Percentiles rank a stretch among this genome's conserved stretches.
Conservation (phyloP, 2,797 vertebrate genomes). For the Lepidocolaptes lacrymiger region DNA sequence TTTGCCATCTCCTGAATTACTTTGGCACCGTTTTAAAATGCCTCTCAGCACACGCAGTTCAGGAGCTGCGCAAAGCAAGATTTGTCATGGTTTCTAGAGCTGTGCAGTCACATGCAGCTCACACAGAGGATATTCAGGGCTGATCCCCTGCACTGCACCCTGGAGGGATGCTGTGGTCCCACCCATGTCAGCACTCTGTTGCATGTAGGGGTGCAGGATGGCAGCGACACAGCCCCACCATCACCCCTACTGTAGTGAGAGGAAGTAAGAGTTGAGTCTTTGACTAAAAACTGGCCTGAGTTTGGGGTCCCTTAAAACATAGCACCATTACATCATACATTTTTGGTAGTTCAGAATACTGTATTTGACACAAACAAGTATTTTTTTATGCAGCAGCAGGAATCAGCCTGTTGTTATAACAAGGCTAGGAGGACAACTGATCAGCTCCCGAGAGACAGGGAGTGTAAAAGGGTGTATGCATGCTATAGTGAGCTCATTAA, state of each 20-base stretch:
- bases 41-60: rapidly evolving
- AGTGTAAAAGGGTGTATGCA: not conserved
- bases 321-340: not conserved
- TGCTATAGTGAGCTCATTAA: not conserved
- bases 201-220: not conserved
- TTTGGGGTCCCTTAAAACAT: not conserved
- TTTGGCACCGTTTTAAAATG: not conserved
- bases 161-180: not conserved
- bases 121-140: rapidly evolving
- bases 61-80: not conserved
- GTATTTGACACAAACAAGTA: not conserved
- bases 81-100: not conserved
- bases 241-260: not conserved
- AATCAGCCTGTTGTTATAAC: not conserved
- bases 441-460: not conserved
- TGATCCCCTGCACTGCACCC: not conserved
- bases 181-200: not conserved
- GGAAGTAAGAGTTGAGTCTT: not conserved
- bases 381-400: rapidly evolving
- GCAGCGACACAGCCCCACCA: not conserved
- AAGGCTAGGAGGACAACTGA: not conserved
- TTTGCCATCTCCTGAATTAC: not conserved
- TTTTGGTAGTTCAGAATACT: not conserved
- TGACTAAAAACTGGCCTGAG: not conserved
- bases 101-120: not conserved